A percentile compares a stretch with the other conserved stretches of the same genome.
Conservation (phyloP, 2,113 vertebrate species). For the Grammomys dolichurus region DNA sequence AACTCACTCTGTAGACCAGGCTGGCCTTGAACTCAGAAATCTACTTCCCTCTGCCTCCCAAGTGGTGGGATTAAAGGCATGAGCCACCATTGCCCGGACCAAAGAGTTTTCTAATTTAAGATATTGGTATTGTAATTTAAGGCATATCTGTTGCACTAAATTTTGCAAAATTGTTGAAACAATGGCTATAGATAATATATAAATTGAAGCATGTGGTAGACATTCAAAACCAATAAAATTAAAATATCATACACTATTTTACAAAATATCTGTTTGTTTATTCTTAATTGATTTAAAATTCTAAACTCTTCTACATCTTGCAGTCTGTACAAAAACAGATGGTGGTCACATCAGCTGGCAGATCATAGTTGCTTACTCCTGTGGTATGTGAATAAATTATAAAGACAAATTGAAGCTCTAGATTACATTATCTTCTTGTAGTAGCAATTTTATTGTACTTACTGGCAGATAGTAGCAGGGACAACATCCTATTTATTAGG, state of each 20-base stretch:
- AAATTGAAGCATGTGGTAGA: neutral
- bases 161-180: neutral
- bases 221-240: neutral
- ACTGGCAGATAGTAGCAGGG: neutral
- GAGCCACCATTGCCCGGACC: no score
- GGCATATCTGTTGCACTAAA: neutral
- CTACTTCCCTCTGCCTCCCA: no score
- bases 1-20: no score
- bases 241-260: neutral
- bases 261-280: neutral
- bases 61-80: no score
- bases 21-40: no score
- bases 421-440: slow-evolving; percentile 5
- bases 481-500: neutral
- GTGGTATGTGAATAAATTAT: neutral
- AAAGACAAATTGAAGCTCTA: neutral
- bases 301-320: neutral
- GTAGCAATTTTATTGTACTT: slow-evolving; percentile 9
- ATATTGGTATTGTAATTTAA: neutral
- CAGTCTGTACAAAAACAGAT: neutral
- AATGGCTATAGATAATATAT: neutral
- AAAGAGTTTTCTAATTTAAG: neutral
- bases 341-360: neutral
- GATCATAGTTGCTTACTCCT: neutral
- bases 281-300: neutral